Evolutionary conservation across 2,888 invertebrate genomes (phyloP).

Genomic region (Podabrus alpinus): DNA sequence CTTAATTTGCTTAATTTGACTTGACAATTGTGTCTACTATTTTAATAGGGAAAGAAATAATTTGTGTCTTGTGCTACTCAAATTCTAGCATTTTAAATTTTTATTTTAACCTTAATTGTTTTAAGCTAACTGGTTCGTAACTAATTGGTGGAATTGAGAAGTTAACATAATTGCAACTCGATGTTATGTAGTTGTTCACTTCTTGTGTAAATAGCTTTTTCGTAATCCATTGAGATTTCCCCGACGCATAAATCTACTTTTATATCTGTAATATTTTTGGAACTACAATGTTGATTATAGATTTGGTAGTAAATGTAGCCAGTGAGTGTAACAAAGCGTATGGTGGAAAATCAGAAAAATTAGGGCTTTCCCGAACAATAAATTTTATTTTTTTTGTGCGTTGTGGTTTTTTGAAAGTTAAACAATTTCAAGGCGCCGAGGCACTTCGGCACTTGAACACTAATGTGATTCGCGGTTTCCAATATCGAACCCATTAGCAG

Average conservation of each 20-base stretch:
- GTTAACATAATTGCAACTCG: not conserved
- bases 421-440: constrained; percentile 33
- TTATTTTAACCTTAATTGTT: not conserved
- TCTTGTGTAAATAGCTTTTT: not conserved
- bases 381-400: not conserved
- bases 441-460: constrained; percentile 49
- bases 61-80: not conserved
- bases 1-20: not conserved
- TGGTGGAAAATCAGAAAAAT: not conserved
- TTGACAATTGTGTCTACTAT: not conserved
- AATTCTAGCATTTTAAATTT: not conserved
- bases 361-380: not conserved
- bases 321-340: not conserved
- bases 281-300: constrained; percentile 7
- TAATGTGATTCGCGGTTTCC: constrained; percentile 53
- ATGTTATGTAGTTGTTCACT: not conserved
- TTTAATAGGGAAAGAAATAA: not conserved
- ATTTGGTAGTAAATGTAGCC: not conserved
- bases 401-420: constrained; percentile 23
- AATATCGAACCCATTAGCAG: constrained; percentile 48
- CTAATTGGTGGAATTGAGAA: not conserved
- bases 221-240: constrained; percentile 4
- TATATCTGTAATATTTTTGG: constrained; percentile 1
- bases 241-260: constrained; percentile 15
- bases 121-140: not conserved